Percentiles rank a stretch among this genome's conserved stretches.
Conservation (phyloP, 2,113 vertebrate species). For the Octodon degus region DNA sequence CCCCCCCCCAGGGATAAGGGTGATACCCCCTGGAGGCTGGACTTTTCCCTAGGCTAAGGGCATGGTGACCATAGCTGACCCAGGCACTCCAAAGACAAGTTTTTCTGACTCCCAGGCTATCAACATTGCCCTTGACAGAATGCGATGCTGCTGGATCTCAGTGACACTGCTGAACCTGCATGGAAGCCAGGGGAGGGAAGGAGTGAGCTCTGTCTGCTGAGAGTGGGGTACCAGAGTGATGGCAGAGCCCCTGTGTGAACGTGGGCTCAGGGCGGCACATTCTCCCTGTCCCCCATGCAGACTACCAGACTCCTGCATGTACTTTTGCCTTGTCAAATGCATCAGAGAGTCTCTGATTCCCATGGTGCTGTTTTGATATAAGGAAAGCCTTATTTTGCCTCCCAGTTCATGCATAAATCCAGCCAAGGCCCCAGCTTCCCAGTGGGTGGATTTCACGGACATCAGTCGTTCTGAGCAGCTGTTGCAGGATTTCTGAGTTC, state of each 20-base stretch:
- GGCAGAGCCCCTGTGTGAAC: neutral
- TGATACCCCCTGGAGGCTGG: neutral
- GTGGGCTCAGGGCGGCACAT: rapidly evolving
- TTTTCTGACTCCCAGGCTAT: neutral
- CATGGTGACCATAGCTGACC: too few relatives aligned
- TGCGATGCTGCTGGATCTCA: rapidly evolving
- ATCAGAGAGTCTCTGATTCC: neutral
- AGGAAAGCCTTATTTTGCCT: constrained; percentile 38
- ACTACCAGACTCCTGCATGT: rapidly evolving
- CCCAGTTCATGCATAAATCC: constrained; percentile 23
- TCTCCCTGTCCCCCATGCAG: neutral
- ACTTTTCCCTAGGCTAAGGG: neutral
- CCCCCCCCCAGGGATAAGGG: too few relatives aligned
- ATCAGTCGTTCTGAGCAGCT: constrained; percentile 50
- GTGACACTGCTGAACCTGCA: neutral
- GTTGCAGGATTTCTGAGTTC: constrained; percentile 58
- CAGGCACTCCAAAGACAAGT: neutral
- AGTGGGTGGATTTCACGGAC: constrained; percentile 37
- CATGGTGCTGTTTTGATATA: neutral
- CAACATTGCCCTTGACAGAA: neutral
- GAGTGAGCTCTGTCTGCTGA: neutral
- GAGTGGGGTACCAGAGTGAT: too few relatives aligned
- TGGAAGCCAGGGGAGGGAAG: neutral
- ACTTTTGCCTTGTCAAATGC: neutral
- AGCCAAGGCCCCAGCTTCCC: neutral